These are phyloP conservation scores for Aurelia aurita DNA, from an alignment of 30 jellyfish, hydroid and myxozoan genomes.

Conservation along the genomic window DNA sequence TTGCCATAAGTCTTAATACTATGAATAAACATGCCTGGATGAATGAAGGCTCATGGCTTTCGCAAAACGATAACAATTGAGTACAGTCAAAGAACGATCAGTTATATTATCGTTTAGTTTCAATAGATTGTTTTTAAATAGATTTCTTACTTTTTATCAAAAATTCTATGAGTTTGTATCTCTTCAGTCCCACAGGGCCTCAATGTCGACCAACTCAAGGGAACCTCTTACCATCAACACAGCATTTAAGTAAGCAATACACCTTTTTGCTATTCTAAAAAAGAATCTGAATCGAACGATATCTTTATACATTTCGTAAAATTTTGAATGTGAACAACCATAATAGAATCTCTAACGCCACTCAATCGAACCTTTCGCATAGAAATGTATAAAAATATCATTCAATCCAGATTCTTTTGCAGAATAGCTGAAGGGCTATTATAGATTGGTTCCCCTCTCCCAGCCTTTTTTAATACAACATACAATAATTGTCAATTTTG, in stretches of 20 bases:
- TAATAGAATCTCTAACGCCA: too few species aligned
- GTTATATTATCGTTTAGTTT: background rate
- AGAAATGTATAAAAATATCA: background rate
- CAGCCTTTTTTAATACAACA: background rate
- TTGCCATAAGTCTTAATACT: too few species aligned
- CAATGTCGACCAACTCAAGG: slow-evolving; percentile 81
- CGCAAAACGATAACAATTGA: too few species aligned
- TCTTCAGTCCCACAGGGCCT: slow-evolving; percentile 86
- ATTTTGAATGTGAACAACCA: too few species aligned
- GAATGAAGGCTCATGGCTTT: too few species aligned
- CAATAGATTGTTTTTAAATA: background rate
- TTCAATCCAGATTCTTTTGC: background rate
- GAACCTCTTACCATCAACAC: slow-evolving; percentile 85
- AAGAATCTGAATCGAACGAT: too few species aligned
- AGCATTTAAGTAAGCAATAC: slow-evolving; percentile 86
- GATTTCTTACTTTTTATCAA: background rate
- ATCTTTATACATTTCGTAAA: too few species aligned
- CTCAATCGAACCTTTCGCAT: too few species aligned
- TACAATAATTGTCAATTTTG: too few species aligned
- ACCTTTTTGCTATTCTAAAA: background rate
- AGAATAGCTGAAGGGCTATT: too few species aligned
- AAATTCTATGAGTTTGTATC: background rate
- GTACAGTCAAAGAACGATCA: background rate
- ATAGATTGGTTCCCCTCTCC: background rate
- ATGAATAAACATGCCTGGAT: too few species aligned